Evolutionary conservation across 2,888 invertebrate genomes (phyloP), one percentile per base, ranked within the genome.

Genomic region (Lasioglossum figueresi): DNA sequence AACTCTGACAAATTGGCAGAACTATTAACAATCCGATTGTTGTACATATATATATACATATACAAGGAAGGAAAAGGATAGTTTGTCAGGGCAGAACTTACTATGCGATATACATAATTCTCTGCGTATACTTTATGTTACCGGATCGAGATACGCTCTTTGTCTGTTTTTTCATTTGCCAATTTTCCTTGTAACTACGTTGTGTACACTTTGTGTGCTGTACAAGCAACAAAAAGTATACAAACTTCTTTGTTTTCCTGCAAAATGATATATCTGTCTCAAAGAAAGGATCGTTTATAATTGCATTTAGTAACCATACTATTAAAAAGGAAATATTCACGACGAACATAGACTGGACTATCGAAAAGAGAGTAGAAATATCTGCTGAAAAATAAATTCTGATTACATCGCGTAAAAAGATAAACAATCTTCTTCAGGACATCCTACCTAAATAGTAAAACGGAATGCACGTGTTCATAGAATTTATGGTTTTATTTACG

Each of bases 351-450:
- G 63, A 83, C 31, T 63, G 48, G 56, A 82, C 19, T 34, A 88
- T 79, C 16, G 66, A 73, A 77, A 80, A 79, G 34, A 56, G 74
- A 73, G 31, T 81, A 70, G 80, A 76, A 75, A 72, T 77, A 72
- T 73, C 80, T 89, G 84, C 81, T 37, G 40, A 74, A 87, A 43
- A 90, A 90, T 88, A 88, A 89, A 89, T 84, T 88, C 73, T 81
- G 73, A 79, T 82, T 88, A 79, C 72, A 84, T 80, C 76, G 75
- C 72, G 76, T 82, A 76, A 70, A 74, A 70, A 56, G 37, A 80
- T 73, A 66, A 68, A 68, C 37, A 68, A 82, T 73, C 80, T 80
- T 79, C 79, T 87, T 79, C 56, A 72, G 52, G 56, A 48, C 27
- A 80, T 71, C 79, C 76, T 75, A 79, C 73, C 82, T 82, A n/a